Conservation (phyloP, 2,888 invertebrate species). For the Apamea crenata region DNA sequence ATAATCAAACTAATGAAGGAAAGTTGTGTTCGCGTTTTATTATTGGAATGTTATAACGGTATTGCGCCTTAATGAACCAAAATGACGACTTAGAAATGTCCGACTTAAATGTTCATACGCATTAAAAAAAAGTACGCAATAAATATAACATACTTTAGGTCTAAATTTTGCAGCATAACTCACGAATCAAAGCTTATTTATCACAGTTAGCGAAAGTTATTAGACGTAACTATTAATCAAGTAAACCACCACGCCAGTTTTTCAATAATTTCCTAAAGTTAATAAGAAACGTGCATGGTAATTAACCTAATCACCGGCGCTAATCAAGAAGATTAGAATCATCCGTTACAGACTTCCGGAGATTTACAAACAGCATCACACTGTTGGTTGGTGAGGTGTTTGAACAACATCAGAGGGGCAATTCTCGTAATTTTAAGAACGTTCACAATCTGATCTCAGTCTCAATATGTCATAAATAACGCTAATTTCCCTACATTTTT, state of each 20-base stretch:
- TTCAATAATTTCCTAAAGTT: slow-evolving; percentile 12
- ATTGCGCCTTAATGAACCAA: background rate
- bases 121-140: background rate
- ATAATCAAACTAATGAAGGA: slow-evolving; percentile 44
- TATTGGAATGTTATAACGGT: slow-evolving; percentile 11
- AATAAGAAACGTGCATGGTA: slow-evolving; percentile 24
- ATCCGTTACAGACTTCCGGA: slow-evolving; percentile 37
- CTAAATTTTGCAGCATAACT: background rate
- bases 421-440: too few relatives aligned
- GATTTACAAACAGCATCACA: slow-evolving; percentile 14
- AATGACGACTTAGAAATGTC: background rate
- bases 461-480: too few relatives aligned
- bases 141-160: background rate
- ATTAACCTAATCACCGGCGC: slow-evolving; percentile 38
- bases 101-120: background rate
- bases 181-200: background rate
- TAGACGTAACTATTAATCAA: background rate
- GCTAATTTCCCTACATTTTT: too few relatives aligned
- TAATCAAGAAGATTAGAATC: slow-evolving; percentile 30
- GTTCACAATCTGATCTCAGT: too few relatives aligned
- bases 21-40: slow-evolving; percentile 30
- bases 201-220: background rate
- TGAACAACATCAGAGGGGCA: background rate
- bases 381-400: background rate
- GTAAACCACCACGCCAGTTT: background rate